Conservation (phyloP, 2,888 invertebrate species). For the Alloplasta piceator region DNA sequence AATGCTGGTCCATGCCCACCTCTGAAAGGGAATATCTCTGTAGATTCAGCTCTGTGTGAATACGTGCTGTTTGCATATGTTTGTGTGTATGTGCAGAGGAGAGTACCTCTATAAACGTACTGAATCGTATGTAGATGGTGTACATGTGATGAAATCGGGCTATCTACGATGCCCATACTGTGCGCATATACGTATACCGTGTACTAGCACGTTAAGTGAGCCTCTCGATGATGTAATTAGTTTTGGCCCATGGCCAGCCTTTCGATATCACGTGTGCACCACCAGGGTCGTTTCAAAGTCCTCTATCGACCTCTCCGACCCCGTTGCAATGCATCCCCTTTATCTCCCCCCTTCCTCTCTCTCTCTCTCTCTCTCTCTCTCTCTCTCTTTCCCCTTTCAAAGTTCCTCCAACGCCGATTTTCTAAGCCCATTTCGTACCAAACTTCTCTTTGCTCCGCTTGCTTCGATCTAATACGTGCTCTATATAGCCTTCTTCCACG, state of each 20-base stretch:
- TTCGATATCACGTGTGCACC: conserved; percentile 56
- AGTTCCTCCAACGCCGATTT: background rate
- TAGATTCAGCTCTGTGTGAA: too few species aligned
- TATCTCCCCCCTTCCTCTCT: background rate
- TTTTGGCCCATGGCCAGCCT: conserved; percentile 59
- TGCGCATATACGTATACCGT: background rate
- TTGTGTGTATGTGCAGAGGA: background rate
- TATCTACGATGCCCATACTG: conserved; percentile 29
- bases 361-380: background rate
- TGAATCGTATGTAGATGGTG: background rate
- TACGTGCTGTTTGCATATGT: background rate
- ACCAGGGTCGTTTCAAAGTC: conserved; percentile 50
- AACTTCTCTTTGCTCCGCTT: background rate
- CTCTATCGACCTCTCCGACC: conserved; percentile 14
- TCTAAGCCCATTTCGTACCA: background rate
- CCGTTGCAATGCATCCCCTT: background rate
- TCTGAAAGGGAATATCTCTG: background rate
- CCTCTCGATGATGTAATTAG: conserved; percentile 63
- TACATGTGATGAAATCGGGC: conserved; percentile 18
- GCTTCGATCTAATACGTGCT: background rate
- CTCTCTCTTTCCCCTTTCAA: background rate
- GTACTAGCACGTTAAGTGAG: conserved; percentile 50
- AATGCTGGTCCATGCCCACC: background rate
- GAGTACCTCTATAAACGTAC: background rate
- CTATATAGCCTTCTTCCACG: too few species aligned